Evolutionary conservation across 2,797 vertebrate species (phyloP).

Genomic region (Darevskia mixta): DNA sequence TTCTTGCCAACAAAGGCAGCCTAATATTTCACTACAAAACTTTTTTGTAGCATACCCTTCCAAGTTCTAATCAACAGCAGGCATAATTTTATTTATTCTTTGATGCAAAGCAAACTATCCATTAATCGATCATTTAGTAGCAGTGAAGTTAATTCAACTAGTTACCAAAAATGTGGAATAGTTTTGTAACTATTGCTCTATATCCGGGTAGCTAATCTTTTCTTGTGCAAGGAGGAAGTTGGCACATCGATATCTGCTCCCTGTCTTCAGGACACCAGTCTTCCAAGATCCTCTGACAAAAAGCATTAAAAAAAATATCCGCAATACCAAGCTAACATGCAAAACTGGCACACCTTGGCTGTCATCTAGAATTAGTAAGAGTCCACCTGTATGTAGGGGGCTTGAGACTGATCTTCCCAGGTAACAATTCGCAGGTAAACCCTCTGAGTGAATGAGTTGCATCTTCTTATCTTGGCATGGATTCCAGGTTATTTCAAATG

Average conservation of each 20-base stretch:
- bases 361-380: not conserved
- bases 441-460: not conserved
- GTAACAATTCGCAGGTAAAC: not conserved
- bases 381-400: not conserved
- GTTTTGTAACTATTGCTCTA: not conserved
- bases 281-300: not conserved
- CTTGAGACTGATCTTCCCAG: not conserved
- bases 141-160: not conserved
- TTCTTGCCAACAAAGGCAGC: not conserved
- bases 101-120: not conserved
- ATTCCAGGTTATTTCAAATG: not conserved
- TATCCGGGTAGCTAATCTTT: not conserved
- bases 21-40: not conserved
- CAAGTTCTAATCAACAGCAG: not conserved
- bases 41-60: not conserved
- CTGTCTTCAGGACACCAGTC: not conserved
- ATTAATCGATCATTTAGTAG: not conserved
- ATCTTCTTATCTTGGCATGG: not conserved
- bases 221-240: not conserved
- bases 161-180: not conserved
- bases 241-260: not conserved
- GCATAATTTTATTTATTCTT: not conserved
- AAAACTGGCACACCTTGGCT: not conserved
- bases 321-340: not conserved
- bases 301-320: too few relatives aligned